A percentile compares a stretch with the other conserved stretches of the same genome.
Evolutionary conservation across 2,113 vertebrate species (phyloP).

Genomic region (Corvus moneduloides): DNA sequence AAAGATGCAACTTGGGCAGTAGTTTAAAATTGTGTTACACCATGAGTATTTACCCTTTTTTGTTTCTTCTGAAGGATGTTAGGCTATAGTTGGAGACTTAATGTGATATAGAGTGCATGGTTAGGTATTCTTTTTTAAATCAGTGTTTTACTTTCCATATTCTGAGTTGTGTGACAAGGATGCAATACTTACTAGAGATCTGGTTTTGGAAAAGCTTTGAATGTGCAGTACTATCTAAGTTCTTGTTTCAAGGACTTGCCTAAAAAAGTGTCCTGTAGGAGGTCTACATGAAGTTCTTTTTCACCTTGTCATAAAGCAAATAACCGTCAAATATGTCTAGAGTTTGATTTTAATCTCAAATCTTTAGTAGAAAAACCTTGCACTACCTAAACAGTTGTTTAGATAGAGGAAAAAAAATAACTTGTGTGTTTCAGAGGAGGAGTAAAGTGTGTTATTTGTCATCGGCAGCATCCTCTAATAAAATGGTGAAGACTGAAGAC

Average conservation of each 20-base stretch:
- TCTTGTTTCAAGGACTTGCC: background rate
- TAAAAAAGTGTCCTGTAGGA: background rate
- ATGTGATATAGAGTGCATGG: background rate
- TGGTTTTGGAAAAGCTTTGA: background rate
- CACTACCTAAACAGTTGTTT: background rate
- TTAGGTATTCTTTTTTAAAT: background rate
- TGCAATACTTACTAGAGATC: background rate
- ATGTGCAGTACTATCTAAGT: background rate
- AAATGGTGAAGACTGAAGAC: background rate
- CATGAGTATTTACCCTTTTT: background rate
- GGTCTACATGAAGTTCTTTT: background rate
- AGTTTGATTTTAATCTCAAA: background rate
- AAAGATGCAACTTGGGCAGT: background rate
- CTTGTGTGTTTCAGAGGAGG: background rate
- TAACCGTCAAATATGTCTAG: background rate
- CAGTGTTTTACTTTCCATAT: fast-evolving
- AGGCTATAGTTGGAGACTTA: background rate
- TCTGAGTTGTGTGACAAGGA: background rate
- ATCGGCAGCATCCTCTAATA: background rate
- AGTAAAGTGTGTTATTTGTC: background rate
- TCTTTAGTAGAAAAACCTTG: background rate
- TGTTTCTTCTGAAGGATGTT: background rate
- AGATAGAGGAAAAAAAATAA: fast-evolving
- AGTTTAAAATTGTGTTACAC: background rate
- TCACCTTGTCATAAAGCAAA: background rate